Base-by-base conservation (phyloP, 2,797 vertebrate genomes). In the Pyrocephalus nanus region DNA sequence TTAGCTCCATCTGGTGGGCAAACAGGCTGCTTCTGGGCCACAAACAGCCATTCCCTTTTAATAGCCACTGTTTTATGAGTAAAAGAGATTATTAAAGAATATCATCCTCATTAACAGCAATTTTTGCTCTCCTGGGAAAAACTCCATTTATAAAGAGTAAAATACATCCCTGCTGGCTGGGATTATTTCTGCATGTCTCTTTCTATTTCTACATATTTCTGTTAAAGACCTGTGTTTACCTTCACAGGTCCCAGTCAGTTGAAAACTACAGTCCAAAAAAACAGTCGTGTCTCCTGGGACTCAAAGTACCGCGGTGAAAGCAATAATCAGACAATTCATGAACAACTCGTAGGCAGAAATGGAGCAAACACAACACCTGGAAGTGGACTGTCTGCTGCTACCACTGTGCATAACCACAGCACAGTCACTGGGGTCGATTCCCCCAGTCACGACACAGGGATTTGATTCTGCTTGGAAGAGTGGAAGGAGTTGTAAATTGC, bases 1-100 rank as follows among this genome's bases (percentile, higher is more conserved):
- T 53, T 62, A 79, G 74, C 82, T 86, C 86, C 83, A 78, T 77
- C 92, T 95, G 83, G 53, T 95, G 83, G 83, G 42, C 40, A 80
- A 60, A 86, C 10, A 62, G 88, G 12, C 29, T 51, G 67, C 47
- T 70, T 62, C 50, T 66, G 47, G 42, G 20, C 30, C 47, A 58
- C 2, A 4, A 69, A 17, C 45, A 65, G 29, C 15, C 75, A 12
- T 32, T 53, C 42, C 21, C 22, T 80, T 79, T 71, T 40, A 70
- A 55, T 11, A 71, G 34, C 43, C 55, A 14, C 15, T 38, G 23
- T 3, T 55, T 74, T 25, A 74, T 11, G 43, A 66, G 60, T 54
- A 62, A 81, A 71, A 58, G 48, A 62, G 32, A 75, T 83, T 26
- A 55, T 38, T 70, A 61, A 70, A 22, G 23, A 36, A 75, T n/a